Percentiles rank a stretch among this genome's conserved stretches.
phyloP scores from a whole-genome alignment of 2,888 invertebrate genomes.

The Latheticus oryzae region DNA sequence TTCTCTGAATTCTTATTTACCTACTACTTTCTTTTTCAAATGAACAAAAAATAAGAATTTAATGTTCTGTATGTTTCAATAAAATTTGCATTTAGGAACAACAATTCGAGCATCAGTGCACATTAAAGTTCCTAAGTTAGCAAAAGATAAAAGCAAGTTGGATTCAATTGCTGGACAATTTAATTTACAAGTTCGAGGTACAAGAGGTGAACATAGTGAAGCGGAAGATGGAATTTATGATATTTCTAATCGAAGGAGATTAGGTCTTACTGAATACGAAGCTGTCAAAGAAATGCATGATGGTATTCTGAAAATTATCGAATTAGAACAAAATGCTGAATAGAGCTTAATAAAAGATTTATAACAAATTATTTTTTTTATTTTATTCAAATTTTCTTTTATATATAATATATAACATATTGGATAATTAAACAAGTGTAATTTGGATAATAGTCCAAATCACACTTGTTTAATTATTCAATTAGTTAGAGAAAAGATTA shows the following conservation, averaged over 20 bases:
- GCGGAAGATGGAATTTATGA: slow-evolving; percentile 73
- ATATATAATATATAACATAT: too few species aligned
- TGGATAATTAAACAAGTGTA: too few species aligned
- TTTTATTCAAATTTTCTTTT: too few species aligned
- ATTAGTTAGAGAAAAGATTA: too few species aligned
- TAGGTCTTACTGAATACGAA: slow-evolving; percentile 74
- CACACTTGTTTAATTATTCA: too few species aligned
- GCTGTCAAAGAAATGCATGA: slow-evolving; percentile 75
- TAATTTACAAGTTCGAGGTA: slow-evolving; percentile 72
- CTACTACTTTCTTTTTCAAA: too few species aligned
- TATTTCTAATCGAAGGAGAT: slow-evolving; percentile 74
- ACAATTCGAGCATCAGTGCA: slow-evolving; percentile 79
- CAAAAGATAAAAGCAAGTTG: slow-evolving; percentile 67
- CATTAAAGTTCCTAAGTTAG: slow-evolving; percentile 73
- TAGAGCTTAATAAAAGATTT: slow-evolving; percentile 1
- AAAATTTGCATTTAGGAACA: slow-evolving; percentile 67
- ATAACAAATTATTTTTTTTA: too few species aligned
- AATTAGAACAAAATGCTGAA: slow-evolving; percentile 63
- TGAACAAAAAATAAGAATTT: neutral
- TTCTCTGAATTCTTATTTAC: too few species aligned
- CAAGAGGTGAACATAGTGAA: slow-evolving; percentile 73
- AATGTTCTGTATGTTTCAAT: neutral
- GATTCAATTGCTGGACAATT: slow-evolving; percentile 70
- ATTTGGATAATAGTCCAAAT: too few species aligned
- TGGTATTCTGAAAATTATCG: slow-evolving; percentile 72